Conservation (phyloP, 2,888 invertebrate species). For the Tricholauxania praeusta region DNA sequence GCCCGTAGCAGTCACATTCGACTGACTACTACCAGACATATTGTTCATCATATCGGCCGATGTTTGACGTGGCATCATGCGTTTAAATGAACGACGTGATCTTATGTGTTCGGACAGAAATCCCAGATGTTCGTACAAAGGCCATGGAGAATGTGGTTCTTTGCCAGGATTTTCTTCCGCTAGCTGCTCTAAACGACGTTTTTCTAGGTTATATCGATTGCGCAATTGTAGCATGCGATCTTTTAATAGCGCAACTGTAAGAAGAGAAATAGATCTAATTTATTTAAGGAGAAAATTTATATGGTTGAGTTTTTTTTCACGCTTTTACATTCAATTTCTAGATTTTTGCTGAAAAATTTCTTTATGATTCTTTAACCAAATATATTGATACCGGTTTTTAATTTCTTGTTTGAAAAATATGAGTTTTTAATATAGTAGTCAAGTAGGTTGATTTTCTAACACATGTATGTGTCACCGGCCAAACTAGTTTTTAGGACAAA, state of each 20-base stretch:
- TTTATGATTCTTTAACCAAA: background rate
- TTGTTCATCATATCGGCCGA: conserved; percentile 24
- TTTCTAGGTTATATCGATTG: conserved; percentile 68
- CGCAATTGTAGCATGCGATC: conserved; percentile 68
- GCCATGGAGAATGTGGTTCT: conserved; percentile 62
- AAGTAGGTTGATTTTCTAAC: no score
- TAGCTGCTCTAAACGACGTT: conserved; percentile 64
- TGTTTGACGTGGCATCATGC: conserved; percentile 51
- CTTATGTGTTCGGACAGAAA: conserved; percentile 67
- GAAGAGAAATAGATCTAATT: background rate
- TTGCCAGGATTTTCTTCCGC: conserved; percentile 56
- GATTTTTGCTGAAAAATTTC: background rate
- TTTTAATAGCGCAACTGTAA: conserved; percentile 63
- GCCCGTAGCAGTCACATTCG: background rate
- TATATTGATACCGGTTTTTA: background rate
- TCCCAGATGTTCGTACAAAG: conserved; percentile 64
- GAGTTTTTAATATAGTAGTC: no score
- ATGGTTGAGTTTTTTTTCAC: no score
- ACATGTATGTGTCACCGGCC: no score
- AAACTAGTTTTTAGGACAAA: no score
- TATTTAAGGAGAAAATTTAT: background rate
- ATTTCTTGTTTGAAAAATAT: no score
- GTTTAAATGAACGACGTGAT: conserved; percentile 64
- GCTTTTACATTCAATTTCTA: background rate
- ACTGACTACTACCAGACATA: conserved; percentile 5